Evolutionary conservation across 2,113 vertebrate species (phyloP), one percentile per base, ranked within the genome.

Genomic region (Chlamydotis undulata): DNA sequence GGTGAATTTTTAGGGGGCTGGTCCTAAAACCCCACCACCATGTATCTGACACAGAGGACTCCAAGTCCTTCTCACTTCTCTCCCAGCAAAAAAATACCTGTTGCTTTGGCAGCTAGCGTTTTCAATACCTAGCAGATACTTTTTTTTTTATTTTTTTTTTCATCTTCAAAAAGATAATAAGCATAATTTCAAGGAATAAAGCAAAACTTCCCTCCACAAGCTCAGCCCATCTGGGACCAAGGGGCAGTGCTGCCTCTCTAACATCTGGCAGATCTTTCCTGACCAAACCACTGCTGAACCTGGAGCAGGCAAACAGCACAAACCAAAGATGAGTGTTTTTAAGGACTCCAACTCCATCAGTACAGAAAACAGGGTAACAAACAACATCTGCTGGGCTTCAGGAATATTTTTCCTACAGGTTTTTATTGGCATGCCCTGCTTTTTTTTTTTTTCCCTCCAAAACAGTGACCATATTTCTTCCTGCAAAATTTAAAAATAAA

Each of bases 401-500:
- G 75, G 60, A 95, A 56, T 84, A 91, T 56, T 81, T 69, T 95
- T 87, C 87, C 89, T 89, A 87, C 1, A 4, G 57, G 74, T 89
- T 97, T 96, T 87, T 84, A 89, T 11, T 96, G 86, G 93, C 89
- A 79, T 61, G 55, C 35, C 61, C 83, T 64, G 35, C 37, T 31
- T 93, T 56, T 70, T 82, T 68, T 57, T 59, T 57, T 50, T 49
- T 41, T 41, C n/a, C 37, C 55, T 50, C 35, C 93, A 84, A 68
- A 96, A 85, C 77, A 73, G 56, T 70, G 73, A 87, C 39, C 39
- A n/a, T 41, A 78, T 71, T 90, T 95, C 96, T 96, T 94, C 90
- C 85, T 90, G 77, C 49, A 86, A 83, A 93, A 83, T 94, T 90
- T 88, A 87, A 90, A 97, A 96, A 90, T 93, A 91, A 96, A 94